phyloP scores from a whole-genome alignment of 2,113 vertebrate genomes.

The Nothocercus nigrocapillus region DNA sequence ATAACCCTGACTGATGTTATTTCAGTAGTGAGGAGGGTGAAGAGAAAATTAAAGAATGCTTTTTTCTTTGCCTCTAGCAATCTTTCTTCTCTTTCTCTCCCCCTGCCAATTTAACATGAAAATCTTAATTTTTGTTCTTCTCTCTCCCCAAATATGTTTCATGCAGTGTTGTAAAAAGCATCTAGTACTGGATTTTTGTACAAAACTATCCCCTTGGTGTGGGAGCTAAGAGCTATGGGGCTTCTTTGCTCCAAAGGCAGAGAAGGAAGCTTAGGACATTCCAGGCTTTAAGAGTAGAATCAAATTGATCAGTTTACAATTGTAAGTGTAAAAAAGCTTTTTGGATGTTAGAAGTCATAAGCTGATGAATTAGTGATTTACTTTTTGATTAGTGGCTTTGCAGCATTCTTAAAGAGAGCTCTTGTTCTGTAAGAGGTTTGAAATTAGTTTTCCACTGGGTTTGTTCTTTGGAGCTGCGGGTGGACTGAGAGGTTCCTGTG shows the following conservation, averaged over 20 bases:
- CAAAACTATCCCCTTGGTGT: not conserved
- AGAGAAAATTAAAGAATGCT: conserved; percentile 36
- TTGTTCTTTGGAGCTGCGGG: not conserved
- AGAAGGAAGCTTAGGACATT: not conserved
- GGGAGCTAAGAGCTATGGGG: not conserved
- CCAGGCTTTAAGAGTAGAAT: not conserved
- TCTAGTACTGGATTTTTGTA: not conserved
- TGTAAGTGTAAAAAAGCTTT: rapidly evolving
- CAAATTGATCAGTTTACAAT: not conserved
- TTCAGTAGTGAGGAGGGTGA: conserved; percentile 56
- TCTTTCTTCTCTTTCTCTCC: not conserved
- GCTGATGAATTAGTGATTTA: not conserved
- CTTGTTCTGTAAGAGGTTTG: not conserved
- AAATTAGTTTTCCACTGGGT: not conserved
- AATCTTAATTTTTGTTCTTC: not conserved
- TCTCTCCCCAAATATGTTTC: not conserved
- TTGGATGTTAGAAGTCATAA: not conserved
- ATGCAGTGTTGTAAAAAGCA: not conserved
- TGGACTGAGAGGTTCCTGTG: not conserved
- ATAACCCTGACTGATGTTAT: conserved; percentile 68
- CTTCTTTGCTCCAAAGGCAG: not conserved
- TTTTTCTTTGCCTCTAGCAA: conserved; percentile 21
- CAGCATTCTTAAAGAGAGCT: not conserved
- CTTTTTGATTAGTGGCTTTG: not conserved
- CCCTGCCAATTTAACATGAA: not conserved